phyloP scores from a whole-genome alignment of 2,888 invertebrate species.

The Phortica magna region DNA sequence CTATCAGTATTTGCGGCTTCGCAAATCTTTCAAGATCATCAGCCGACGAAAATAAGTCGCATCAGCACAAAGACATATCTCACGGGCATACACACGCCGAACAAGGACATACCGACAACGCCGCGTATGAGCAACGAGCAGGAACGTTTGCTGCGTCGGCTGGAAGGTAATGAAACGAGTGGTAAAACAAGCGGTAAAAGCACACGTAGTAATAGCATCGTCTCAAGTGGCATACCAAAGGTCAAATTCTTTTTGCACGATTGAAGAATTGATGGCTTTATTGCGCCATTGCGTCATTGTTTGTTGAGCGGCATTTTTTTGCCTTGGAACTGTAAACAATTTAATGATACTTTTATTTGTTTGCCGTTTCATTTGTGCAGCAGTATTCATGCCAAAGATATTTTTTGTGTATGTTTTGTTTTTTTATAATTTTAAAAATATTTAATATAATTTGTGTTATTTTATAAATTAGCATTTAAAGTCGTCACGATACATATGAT shows the following conservation, averaged over 20 bases:
- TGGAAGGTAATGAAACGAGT: constrained; percentile 74
- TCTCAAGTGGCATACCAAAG: constrained; percentile 65
- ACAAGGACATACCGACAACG: constrained; percentile 72
- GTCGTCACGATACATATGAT: no score
- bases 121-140: constrained; percentile 71
- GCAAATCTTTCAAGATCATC: constrained; percentile 78
- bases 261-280: background rate
- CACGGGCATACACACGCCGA: constrained; percentile 73
- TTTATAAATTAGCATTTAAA: background rate
- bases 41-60: constrained; percentile 75
- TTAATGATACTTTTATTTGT: background rate
- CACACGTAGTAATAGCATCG: constrained; percentile 65
- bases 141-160: constrained; percentile 75
- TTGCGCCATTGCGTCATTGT: background rate
- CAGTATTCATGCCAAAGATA: constrained; percentile 72
- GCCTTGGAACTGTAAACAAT: background rate
- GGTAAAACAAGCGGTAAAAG: constrained; percentile 66
- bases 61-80: constrained; percentile 73
- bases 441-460: background rate
- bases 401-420: constrained; percentile 17
- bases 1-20: constrained; percentile 78
- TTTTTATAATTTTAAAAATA: background rate
- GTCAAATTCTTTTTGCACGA: constrained; percentile 74
- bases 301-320: background rate
- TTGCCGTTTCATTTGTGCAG: constrained; percentile 30